These are phyloP conservation scores for Callimorpha dominula DNA, from an alignment of 2,888 invertebrate species.

Conservation along the genomic window DNA sequence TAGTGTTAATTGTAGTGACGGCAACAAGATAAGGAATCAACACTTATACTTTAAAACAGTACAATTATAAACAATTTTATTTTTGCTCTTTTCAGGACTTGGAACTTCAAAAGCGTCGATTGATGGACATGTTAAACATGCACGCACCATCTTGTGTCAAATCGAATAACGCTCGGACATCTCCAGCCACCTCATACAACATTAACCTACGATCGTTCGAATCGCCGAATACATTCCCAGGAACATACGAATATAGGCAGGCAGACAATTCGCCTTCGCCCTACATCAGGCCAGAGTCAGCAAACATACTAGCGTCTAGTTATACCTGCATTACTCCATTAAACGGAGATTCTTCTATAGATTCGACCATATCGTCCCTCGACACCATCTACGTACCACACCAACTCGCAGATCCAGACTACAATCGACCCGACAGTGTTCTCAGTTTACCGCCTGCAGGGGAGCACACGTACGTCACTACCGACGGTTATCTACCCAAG, in stretches of 20 bases:
- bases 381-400: constrained; percentile 76
- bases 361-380: constrained; percentile 72
- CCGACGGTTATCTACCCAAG: constrained; percentile 81
- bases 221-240: constrained; percentile 79
- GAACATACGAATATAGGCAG: constrained; percentile 66
- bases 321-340: constrained; percentile 79
- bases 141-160: constrained; percentile 91
- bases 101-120: constrained; percentile 91
- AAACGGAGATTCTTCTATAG: constrained; percentile 76
- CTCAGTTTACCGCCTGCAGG: constrained; percentile 74
- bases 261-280: constrained; percentile 70
- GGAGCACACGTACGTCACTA: constrained; percentile 72
- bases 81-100: constrained; percentile 87
- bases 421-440: constrained; percentile 80
- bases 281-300: constrained; percentile 84
- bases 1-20: constrained; percentile 51
- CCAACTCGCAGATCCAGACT: constrained; percentile 75
- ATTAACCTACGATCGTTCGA: constrained; percentile 77
- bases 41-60: constrained; percentile 3
- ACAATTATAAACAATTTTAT: background rate
- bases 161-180: constrained; percentile 75
- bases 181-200: constrained; percentile 78
- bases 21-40: constrained; percentile 44
- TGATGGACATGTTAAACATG: constrained; percentile 92
- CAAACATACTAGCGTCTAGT: constrained; percentile 83